These are phyloP conservation scores for Takifugu ocellatus DNA, from an alignment of 2,797 vertebrate species.

Conservation along the genomic window DNA sequence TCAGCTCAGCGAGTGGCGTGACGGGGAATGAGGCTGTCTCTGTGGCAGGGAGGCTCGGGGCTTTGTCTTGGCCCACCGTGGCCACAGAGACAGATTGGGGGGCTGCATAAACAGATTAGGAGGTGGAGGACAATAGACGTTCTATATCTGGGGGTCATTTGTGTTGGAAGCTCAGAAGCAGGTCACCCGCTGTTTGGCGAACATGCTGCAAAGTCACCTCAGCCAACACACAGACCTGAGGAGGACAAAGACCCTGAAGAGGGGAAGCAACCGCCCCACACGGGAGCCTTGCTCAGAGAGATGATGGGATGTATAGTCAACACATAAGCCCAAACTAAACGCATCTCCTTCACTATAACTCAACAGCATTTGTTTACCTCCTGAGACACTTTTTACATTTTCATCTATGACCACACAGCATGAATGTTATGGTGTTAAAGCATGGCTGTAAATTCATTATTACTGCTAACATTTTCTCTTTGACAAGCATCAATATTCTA, in stretches of 20 bases:
- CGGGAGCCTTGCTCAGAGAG: constrained; percentile 17
- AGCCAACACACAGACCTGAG: neutral
- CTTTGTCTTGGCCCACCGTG: constrained; percentile 52
- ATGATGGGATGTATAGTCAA: neutral
- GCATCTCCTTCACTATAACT: neutral
- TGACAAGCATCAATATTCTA: too few species aligned
- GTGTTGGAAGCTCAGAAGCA: constrained; percentile 78
- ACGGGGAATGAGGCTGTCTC: constrained; percentile 78
- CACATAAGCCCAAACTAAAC: too few species aligned
- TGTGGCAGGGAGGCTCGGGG: constrained; percentile 66
- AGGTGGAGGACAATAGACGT: constrained; percentile 56
- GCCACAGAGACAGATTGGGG: constrained; percentile 78
- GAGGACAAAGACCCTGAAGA: constrained; percentile 28
- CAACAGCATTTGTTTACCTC: neutral
- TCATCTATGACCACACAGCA: too few species aligned
- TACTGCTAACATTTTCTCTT: too few species aligned
- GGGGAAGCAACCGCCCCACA: constrained; percentile 5
- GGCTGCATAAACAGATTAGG: constrained; percentile 87
- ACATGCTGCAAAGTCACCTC: too few species aligned
- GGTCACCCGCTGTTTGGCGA: constrained; percentile 80
- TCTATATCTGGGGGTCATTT: constrained; percentile 67
- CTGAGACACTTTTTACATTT: too few species aligned
- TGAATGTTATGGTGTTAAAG: too few species aligned
- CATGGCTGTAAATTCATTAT: too few species aligned
- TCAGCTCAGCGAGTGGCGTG: constrained; percentile 82